Evolutionary conservation across 2,113 vertebrate species (phyloP), one percentile per base, ranked within the genome.

Genomic region (Penelope pileata): DNA sequence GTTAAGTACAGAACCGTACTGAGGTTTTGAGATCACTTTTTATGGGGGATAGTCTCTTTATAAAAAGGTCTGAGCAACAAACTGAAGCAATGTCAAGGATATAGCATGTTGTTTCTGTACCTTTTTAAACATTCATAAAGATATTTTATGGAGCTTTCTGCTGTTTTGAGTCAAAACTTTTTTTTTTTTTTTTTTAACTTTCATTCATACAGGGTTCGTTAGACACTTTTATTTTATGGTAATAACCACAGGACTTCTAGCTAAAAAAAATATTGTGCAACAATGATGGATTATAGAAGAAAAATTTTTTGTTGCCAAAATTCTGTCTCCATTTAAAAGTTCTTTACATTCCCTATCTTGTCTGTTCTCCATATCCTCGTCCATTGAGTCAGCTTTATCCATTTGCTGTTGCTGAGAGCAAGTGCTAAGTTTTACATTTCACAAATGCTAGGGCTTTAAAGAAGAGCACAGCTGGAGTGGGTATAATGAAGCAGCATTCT

Each of bases 391-490:
- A 82, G 54, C 16, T 84, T 94, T 50, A 72, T 48, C 47, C 86
- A 47, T 9, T 73, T 77, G 51, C n/a, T 70, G 29, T 68, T 75
- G 72, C 74, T 86, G 10, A 60, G 50, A 79, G 51, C 58, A 89
- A 86, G 48, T 54, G 54, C 59, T 72, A 91, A 62, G 36, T 78
- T 91, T 96, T 80, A 87, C 51, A 68, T 91, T 86, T 93, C 67
- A 68, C 54, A 94, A 96, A 86, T 53, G 18, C 38, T 83, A 91
- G 79, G 51, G 66, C 63, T 91, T 85, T 63, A 62, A 94, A 90
- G 72, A 94, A 89, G 86, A 96, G 63, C 93, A 94, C 96, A 97
- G 96, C 93, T 96, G 96, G 91, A 96, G 81, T 94, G 50, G 36
- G 72, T 91, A 72, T 89, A 95, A 95, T 83, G 91, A 94, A 91